Base-by-base conservation (phyloP, 2,888 invertebrate species). In the Drosophila subquinaria region DNA sequence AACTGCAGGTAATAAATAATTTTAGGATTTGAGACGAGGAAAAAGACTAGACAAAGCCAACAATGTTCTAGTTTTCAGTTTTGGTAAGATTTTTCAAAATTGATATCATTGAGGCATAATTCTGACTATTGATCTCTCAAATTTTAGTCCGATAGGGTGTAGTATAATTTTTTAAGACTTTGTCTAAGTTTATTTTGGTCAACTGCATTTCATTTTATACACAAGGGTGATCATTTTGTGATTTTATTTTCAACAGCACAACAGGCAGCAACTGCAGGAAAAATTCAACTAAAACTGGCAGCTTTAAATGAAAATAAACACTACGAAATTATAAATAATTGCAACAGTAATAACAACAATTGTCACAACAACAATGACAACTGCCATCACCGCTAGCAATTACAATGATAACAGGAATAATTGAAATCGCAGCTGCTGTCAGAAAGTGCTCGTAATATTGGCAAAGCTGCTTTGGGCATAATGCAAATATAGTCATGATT, bases 341-440 rank as follows among this genome's bases (percentile, higher is more conserved):
- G 38, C 15, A 45, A 20, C 23, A 8, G 27, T 11, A 59, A 27
- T 27, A 59, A 40, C 10, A 55, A 40, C 10, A 55, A 20, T 17
- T 17, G 48, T 23, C 45, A 47, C 40, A 35, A 38, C 13, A 38
- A 20, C 13, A 45, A 27, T 43, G 45, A 35, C 63, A 66, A 43
- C 56, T 61, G 57, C 56, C 56, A 67, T 35, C 35, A 56, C 52
- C 52, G 48, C 47, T 6, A 47, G 65, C 40, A 64, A 65, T 59
- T 59, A 65, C 45, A 79, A 72, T 68, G 78, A 78, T 65, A 83
- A 75, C 69, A 81, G 76, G 60, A 67, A 76, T 79, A 88, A 88
- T 84, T 79, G 73, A 84, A 82, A 76, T 50, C 69, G 55, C 73
- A 63, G 65, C 61, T 45, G 76, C 66, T 68, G 76, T 66, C 45